These are phyloP conservation scores for Conchocele bisecta DNA, from an alignment of 2,888 invertebrate species.

Conservation along the genomic window DNA sequence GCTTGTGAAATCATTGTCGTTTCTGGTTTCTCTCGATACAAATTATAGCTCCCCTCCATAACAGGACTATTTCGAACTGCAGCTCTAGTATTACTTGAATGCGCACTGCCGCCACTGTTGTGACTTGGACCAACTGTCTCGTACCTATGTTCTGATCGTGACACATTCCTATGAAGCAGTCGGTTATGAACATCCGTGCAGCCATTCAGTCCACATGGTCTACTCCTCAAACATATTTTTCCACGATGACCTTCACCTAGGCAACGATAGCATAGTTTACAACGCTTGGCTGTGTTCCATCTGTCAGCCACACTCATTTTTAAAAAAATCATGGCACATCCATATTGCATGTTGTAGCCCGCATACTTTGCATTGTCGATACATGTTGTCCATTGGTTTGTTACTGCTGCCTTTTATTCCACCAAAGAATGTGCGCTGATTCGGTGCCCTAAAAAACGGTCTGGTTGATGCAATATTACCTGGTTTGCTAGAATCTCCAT, in stretches of 20 bases:
- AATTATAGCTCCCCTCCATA: background rate
- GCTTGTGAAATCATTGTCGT: background rate
- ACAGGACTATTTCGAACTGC: background rate
- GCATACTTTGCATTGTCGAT: background rate
- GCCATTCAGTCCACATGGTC: conserved; percentile 8
- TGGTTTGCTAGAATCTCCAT: background rate
- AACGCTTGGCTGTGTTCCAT: conserved; percentile 2
- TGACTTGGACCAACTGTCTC: no score
- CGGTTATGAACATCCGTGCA: conserved; percentile 20
- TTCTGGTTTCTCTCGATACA: background rate
- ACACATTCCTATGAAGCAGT: conserved; percentile 16
- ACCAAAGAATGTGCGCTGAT: conserved; percentile 21
- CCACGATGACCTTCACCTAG: conserved; percentile 12
- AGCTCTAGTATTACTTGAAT: no score
- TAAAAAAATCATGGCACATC: conserved; percentile 7
- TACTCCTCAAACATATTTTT: conserved; percentile 10
- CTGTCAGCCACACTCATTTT: background rate
- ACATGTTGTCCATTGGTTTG: background rate
- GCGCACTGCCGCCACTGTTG: no score
- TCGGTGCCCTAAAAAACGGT: background rate
- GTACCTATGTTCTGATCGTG: no score
- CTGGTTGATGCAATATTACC: background rate
- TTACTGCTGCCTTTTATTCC: background rate
- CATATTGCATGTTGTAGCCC: conserved; percentile 16
- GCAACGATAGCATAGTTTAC: conserved; percentile 20